Evolutionary conservation across 2,888 invertebrate genomes (phyloP).

Genomic region (Thumatha senex): DNA sequence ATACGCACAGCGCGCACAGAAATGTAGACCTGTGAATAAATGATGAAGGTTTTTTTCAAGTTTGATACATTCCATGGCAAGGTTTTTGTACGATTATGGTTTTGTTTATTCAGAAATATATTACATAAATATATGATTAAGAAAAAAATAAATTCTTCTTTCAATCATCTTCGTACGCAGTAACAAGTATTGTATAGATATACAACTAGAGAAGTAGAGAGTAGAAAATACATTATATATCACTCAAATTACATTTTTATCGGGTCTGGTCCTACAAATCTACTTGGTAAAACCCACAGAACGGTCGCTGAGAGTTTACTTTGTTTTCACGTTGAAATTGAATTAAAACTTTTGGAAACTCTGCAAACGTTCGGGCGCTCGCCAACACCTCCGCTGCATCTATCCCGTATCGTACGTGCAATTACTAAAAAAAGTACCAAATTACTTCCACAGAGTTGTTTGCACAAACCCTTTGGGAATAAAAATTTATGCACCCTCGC

Average conservation of each 20-base stretch:
- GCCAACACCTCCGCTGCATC: slow-evolving; percentile 21
- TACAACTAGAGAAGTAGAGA: too few species aligned
- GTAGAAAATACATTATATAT: background rate
- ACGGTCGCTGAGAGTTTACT: slow-evolving; percentile 57
- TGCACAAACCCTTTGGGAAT: slow-evolving; percentile 71
- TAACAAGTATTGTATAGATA: background rate
- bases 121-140: too few species aligned
- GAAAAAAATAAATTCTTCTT: too few species aligned
- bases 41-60: too few species aligned
- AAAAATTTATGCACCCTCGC: slow-evolving; percentile 78
- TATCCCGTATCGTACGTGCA: slow-evolving; percentile 43
- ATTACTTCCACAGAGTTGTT: slow-evolving; percentile 57
- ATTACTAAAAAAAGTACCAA: slow-evolving; percentile 59
- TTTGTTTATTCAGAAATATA: too few species aligned
- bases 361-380: slow-evolving; percentile 33
- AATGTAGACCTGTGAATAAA: too few species aligned
- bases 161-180: too few species aligned
- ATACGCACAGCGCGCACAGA: too few species aligned
- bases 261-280: slow-evolving; percentile 52
- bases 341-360: slow-evolving; percentile 62
- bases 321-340: slow-evolving; percentile 56
- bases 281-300: slow-evolving; percentile 54
- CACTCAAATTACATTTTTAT: slow-evolving; percentile 16
- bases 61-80: too few species aligned
- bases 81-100: too few species aligned